Evolutionary conservation across 2,888 invertebrate genomes (phyloP).

Genomic region (Busseola fusca): DNA sequence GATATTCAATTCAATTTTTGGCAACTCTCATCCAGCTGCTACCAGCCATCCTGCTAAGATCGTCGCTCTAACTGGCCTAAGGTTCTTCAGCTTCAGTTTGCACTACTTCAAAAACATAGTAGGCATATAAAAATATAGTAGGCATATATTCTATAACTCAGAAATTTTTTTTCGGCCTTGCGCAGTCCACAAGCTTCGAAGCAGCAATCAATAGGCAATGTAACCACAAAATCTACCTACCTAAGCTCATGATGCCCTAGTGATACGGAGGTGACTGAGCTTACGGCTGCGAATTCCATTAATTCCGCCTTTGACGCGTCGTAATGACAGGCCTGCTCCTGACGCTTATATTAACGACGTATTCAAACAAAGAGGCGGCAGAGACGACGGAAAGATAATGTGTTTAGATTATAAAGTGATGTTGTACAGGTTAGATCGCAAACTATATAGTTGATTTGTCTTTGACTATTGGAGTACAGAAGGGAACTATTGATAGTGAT

Average conservation of each 20-base stretch:
- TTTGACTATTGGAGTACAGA: not conserved
- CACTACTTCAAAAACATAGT: not conserved
- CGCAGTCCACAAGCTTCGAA: not conserved
- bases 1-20: too few relatives aligned
- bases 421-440: not conserved
- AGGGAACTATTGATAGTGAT: not conserved
- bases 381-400: slow-evolving; percentile 33
- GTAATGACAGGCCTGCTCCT: slow-evolving; percentile 59
- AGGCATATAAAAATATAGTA: not conserved
- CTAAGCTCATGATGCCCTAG: slow-evolving; percentile 20
- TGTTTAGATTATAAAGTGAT: slow-evolving; percentile 35
- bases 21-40: too few relatives aligned
- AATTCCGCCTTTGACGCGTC: slow-evolving; percentile 62
- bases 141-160: not conserved
- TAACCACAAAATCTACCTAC: slow-evolving; percentile 31
- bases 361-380: slow-evolving; percentile 56
- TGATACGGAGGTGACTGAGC: slow-evolving; percentile 39
- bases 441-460: not conserved
- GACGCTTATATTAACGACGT: slow-evolving; percentile 64
- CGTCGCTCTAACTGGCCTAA: too few relatives aligned
- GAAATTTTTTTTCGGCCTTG: not conserved
- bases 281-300: slow-evolving; percentile 52
- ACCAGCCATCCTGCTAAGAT: too few relatives aligned
- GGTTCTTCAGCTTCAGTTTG: too few relatives aligned
- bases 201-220: slow-evolving; percentile 5